These are phyloP conservation scores for Eilema caniola DNA, from an alignment of 2,888 invertebrate genomes.

Conservation along the genomic window DNA sequence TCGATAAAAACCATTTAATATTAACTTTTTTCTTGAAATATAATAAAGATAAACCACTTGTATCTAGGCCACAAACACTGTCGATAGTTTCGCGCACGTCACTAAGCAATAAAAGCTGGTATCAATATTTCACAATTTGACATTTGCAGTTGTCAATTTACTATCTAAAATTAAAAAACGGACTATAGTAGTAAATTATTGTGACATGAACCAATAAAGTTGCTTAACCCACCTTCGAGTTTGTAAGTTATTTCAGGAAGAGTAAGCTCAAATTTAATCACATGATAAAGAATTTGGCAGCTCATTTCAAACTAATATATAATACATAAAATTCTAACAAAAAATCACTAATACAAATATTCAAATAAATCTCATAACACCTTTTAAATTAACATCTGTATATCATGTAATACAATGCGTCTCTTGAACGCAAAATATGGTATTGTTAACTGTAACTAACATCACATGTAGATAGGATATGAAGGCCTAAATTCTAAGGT, in stretches of 20 bases:
- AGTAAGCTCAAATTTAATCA: conserved; percentile 34
- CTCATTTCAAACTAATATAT: conserved; percentile 17
- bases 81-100: too few species aligned
- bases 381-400: conserved; percentile 53
- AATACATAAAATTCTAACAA: conserved; percentile 34
- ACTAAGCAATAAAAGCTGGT: too few species aligned
- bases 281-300: conserved; percentile 15
- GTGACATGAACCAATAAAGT: conserved; percentile 36
- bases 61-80: too few species aligned
- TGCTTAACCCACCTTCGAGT: conserved; percentile 26
- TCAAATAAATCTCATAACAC: conserved; percentile 20
- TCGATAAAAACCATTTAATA: too few species aligned
- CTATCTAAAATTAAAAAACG: too few species aligned
- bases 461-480: conserved; percentile 38
- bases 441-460: conserved; percentile 30
- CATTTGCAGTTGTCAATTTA: too few species aligned
- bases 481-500: conserved; percentile 58
- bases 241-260: conserved; percentile 30
- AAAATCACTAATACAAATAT: conserved; percentile 23
- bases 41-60: too few species aligned
- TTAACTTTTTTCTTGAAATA: too few species aligned
- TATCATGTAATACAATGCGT: conserved; percentile 25
- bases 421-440: conserved; percentile 33
- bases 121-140: too few species aligned
- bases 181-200: conserved; percentile 34